A percentile compares a stretch with the other conserved stretches of the same genome.
Evolutionary conservation across 1,140 invertebrate species (phyloP).

Genomic region (Teleogryllus occipitalis): DNA sequence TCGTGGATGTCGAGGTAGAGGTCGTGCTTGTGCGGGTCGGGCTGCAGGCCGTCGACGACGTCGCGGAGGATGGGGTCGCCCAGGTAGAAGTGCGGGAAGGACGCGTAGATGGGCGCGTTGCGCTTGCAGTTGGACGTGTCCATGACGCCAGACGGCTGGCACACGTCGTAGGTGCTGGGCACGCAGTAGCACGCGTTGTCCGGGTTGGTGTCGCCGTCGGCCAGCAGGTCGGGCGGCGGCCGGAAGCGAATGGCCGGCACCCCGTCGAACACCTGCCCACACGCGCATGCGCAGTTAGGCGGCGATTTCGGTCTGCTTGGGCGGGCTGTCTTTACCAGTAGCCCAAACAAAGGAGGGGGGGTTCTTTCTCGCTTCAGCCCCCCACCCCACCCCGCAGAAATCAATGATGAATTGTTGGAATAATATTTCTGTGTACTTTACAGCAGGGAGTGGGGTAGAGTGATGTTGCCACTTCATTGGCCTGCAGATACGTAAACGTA

Average conservation of each 20-base stretch:
- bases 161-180: constrained; percentile 42
- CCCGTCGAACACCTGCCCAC: constrained; percentile 37
- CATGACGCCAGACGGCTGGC: constrained; percentile 62
- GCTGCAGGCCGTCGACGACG: constrained; percentile 56
- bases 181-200: constrained; percentile 69
- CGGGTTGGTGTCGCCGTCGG: constrained; percentile 41
- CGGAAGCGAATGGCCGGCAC: constrained; percentile 52
- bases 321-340: too few species aligned
- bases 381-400: too few species aligned
- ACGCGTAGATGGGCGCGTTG: constrained; percentile 57
- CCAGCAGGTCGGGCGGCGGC: constrained; percentile 53
- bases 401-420: too few species aligned
- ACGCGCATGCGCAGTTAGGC: too few species aligned
- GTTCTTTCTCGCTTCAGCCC: too few species aligned
- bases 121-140: constrained; percentile 56
- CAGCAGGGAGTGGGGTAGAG: too few species aligned
- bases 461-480: too few species aligned
- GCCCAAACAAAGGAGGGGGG: too few species aligned
- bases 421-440: too few species aligned
- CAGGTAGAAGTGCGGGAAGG: constrained; percentile 70
- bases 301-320: too few species aligned
- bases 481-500: too few species aligned
- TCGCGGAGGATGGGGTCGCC: constrained; percentile 52
- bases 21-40: constrained; percentile 47
- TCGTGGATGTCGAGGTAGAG: constrained; percentile 64